These are phyloP conservation scores for Drosophila koepferae DNA, from an alignment of 2,888 invertebrate genomes.

Conservation along the genomic window DNA sequence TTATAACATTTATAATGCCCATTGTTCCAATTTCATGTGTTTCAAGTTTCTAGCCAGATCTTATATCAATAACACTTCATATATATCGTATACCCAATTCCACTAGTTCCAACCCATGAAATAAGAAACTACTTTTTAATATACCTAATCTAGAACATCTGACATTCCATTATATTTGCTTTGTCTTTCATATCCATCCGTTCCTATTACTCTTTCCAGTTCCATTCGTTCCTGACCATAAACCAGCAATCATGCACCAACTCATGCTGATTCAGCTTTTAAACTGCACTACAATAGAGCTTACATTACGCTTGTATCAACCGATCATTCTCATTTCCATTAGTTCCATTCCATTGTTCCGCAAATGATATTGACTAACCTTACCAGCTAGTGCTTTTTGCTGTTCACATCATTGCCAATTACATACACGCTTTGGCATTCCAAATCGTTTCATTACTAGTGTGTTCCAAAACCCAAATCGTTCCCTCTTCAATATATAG, in stretches of 20 bases:
- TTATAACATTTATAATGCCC: background rate
- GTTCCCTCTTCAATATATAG: slow-evolving; percentile 1
- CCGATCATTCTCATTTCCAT: slow-evolving; percentile 1
- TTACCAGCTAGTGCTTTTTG: background rate
- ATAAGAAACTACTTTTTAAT: no score
- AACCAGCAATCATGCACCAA: background rate
- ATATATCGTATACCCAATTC: background rate
- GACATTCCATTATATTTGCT: background rate
- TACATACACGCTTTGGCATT: background rate
- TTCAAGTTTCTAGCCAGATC: background rate
- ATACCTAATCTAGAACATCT: background rate
- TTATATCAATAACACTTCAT: background rate
- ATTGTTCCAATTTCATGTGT: slow-evolving; percentile 3
- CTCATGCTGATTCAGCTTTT: background rate
- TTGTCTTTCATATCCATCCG: background rate
- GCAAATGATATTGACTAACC: background rate
- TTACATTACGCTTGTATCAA: background rate
- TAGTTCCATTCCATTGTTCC: background rate
- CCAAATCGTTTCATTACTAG: background rate
- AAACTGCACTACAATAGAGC: background rate
- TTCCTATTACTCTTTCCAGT: background rate
- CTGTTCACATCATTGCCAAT: background rate
- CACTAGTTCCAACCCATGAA: background rate
- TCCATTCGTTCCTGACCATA: background rate
- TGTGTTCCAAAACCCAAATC: slow-evolving; percentile 1